These are phyloP conservation scores for Adelphocoris suturalis DNA, from an alignment of 2,888 invertebrate genomes.

Conservation along the genomic window DNA sequence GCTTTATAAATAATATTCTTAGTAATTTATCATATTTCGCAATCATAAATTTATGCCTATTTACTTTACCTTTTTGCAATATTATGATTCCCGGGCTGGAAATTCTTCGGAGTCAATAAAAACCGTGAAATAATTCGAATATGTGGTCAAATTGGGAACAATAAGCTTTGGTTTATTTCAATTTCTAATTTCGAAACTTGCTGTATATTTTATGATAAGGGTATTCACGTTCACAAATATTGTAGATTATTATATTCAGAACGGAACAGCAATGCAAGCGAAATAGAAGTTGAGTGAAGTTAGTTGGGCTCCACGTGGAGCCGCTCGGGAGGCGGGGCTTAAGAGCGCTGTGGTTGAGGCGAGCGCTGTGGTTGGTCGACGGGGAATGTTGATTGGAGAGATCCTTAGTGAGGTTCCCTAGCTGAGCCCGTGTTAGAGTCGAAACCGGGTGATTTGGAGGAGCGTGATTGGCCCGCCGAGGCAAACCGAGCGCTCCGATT, in stretches of 20 bases:
- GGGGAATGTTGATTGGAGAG: conserved; percentile 34
- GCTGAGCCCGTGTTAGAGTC: not conserved
- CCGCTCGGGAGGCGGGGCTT: not conserved
- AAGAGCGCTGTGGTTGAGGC: not conserved
- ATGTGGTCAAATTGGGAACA: not conserved
- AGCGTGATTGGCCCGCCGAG: conserved; percentile 69
- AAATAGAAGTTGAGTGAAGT: conserved; percentile 49
- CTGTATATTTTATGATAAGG: conserved; percentile 31
- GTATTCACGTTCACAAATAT: conserved; percentile 30
- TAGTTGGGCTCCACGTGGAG: conserved; percentile 71
- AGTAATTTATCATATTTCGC: too few relatives aligned
- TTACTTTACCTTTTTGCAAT: too few relatives aligned
- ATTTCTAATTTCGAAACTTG: not conserved
- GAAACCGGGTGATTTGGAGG: conserved; percentile 14
- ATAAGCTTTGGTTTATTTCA: not conserved
- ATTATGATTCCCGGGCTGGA: too few relatives aligned
- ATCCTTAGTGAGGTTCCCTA: conserved; percentile 40
- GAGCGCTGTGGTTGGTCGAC: not conserved
- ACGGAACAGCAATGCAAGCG: conserved; percentile 47
- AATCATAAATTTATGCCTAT: too few relatives aligned
- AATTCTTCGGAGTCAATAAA: too few relatives aligned
- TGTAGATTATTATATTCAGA: conserved; percentile 46
- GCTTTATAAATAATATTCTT: too few relatives aligned
- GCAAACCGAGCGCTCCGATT: conserved; percentile 69
- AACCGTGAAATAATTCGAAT: too few relatives aligned